These are phyloP conservation scores for Caloenas nicobarica DNA, from an alignment of 2,113 vertebrate genomes.

Conservation along the genomic window DNA sequence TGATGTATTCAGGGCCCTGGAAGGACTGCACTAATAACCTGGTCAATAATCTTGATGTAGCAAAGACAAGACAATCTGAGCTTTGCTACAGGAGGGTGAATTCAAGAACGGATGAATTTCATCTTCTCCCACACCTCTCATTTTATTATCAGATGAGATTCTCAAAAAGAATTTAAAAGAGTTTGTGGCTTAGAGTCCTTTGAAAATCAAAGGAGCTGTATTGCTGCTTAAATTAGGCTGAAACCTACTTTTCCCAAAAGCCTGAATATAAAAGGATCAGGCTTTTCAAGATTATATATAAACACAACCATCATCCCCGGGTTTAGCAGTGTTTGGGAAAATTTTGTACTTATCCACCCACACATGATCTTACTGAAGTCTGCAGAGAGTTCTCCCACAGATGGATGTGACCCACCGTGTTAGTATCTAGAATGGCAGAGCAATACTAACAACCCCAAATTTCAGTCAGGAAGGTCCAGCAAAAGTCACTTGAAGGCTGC, in stretches of 20 bases:
- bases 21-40: background rate
- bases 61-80: background rate
- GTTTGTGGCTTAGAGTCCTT: conserved; percentile 12
- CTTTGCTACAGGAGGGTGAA: background rate
- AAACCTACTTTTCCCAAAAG: conserved; percentile 55
- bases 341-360: conserved; percentile 39
- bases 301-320: background rate
- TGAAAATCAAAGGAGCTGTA: conserved; percentile 44
- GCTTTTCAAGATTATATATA: conserved; percentile 57
- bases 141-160: conserved; percentile 55
- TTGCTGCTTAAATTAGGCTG: conserved; percentile 48
- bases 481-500: background rate
- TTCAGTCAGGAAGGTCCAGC: background rate
- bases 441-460: background rate
- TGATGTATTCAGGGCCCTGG: background rate
- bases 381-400: background rate
- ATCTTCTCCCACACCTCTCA: conserved; percentile 41
- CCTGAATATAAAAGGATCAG: conserved; percentile 29
- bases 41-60: conserved; percentile 4
- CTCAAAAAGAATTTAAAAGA: conserved; percentile 51
- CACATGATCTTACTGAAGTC: conserved; percentile 7
- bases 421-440: background rate
- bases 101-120: background rate
- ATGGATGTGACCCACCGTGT: background rate
- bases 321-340: conserved; percentile 51